Evolutionary conservation across 2,888 invertebrate genomes (phyloP), one percentile per base, ranked within the genome.

Genomic region (Eumerus sabulonum): DNA sequence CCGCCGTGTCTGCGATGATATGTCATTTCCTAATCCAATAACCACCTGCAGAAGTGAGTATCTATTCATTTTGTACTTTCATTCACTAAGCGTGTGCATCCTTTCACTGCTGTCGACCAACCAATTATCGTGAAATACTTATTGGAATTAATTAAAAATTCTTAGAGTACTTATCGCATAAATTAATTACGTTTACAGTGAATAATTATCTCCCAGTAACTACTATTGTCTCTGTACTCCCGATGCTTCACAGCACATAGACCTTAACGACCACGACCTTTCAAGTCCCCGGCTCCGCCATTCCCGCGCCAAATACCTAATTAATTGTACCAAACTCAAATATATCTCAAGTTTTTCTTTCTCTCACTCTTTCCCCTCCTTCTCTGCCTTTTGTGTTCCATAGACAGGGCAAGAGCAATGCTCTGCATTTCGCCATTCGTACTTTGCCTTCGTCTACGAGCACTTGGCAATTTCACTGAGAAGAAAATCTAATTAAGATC

Each of bases 401-500:
- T 42, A 50, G 36, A 44, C 7, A 44, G 19, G 12, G 42, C 18
- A 12, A 18, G 19, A 50, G 35, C 17, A 18, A 16, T 16, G 9
- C 17, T 12, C 42, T 42, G 42, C 42, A 42, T 42, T 42, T 12
- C 12, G 4, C 42, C 42, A 1, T 1, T 42, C 42, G 42, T 42
- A 12, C 42, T 42, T 7, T 11, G 12, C 9, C 38, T 38, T 38
- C 12, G 12, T 12, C 12, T 13, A 7, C n/a, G 12, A 0, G 1
- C 42, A 42, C n/a, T 54, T 42, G 42, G 27, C 42, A 42, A 11
- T 12, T 42, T 27, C 27, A 27, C 42, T 54, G 11, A 51, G 53
- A 38, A 51, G 56, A 40, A 70, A 76, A 70, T 76, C 70, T 76
- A 70, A 76, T 76, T 76, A 76, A 76, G 70, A 76, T 76, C 59